phyloP scores from a whole-genome alignment of 2,797 vertebrate species.

The Paramormyrops hopkinsi region DNA sequence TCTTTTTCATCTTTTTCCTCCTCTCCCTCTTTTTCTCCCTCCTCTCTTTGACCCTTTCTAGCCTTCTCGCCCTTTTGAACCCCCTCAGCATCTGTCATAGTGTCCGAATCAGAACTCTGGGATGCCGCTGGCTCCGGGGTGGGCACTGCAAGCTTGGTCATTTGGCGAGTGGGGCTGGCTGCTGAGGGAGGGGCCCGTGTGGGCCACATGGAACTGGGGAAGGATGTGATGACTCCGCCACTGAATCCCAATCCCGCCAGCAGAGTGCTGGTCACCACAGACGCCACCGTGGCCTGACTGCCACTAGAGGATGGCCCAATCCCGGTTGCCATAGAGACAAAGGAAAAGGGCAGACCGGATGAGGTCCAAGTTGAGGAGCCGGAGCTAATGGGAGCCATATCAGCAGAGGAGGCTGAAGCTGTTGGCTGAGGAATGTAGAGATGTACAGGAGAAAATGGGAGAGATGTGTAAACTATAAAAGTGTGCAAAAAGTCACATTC shows the following conservation, averaged over 20 bases:
- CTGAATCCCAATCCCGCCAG: constrained; percentile 90
- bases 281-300: constrained; percentile 90
- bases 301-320: constrained; percentile 94
- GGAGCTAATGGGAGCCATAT: constrained; percentile 98
- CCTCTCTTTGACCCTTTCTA: constrained; percentile 62
- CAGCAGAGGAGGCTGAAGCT: constrained; percentile 87
- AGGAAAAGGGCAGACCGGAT: constrained; percentile 93
- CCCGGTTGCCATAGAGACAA: constrained; percentile 95
- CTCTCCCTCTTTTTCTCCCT: constrained; percentile 67
- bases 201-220: constrained; percentile 88
- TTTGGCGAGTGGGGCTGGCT: constrained; percentile 59
- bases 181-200: constrained; percentile 64
- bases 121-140: constrained; percentile 63
- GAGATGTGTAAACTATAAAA: neutral
- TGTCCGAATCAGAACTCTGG: constrained; percentile 59
- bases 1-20: constrained; percentile 73
- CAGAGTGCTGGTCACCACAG: constrained; percentile 92
- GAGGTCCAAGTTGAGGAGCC: constrained; percentile 97
- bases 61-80: constrained; percentile 65
- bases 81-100: constrained; percentile 57
- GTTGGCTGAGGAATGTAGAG: constrained; percentile 73
- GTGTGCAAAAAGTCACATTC: neutral
- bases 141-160: constrained; percentile 53
- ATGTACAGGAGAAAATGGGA: neutral
- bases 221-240: constrained; percentile 85